Percentiles rank a stretch among this genome's conserved stretches.
Conservation (phyloP, 2,888 invertebrate species). For the Hydriomena furcata region DNA sequence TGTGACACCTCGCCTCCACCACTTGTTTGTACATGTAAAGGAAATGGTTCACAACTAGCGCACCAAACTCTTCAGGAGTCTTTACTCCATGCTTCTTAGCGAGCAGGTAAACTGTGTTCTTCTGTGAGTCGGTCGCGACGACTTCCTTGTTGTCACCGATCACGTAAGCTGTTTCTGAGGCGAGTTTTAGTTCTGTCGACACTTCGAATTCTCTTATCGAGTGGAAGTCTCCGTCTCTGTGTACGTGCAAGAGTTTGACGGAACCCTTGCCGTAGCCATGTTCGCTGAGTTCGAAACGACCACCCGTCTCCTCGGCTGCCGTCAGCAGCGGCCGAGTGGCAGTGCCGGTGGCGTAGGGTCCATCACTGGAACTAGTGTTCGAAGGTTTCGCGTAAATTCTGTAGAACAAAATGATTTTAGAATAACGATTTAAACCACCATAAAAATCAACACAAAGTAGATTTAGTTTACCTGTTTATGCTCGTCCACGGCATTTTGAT, state of each 20-base stretch:
- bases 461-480: constrained; percentile 67
- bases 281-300: constrained; percentile 84
- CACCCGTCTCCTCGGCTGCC: constrained; percentile 72
- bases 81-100: constrained; percentile 91
- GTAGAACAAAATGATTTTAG: constrained; percentile 33
- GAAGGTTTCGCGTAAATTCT: constrained; percentile 80
- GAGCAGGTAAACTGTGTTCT: constrained; percentile 91
- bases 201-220: constrained; percentile 89
- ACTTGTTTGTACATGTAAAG: constrained; percentile 90
- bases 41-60: constrained; percentile 89
- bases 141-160: constrained; percentile 91
- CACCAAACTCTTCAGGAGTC: constrained; percentile 90
- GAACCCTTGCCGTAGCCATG: constrained; percentile 90
- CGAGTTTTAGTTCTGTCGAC: constrained; percentile 87
- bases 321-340: constrained; percentile 51
- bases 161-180: constrained; percentile 88
- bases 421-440: neutral
- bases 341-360: constrained; percentile 24
- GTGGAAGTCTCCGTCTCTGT: constrained; percentile 86
- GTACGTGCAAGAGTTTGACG: constrained; percentile 89
- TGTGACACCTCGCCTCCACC: constrained; percentile 86
- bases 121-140: constrained; percentile 92
- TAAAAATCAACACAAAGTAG: neutral
- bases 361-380: constrained; percentile 64
- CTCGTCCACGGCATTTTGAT: constrained; percentile 77